These are phyloP conservation scores for Gnathonemus echidnorhynchus DNA, from an alignment of 2,113 vertebrate species.

Conservation along the genomic window DNA sequence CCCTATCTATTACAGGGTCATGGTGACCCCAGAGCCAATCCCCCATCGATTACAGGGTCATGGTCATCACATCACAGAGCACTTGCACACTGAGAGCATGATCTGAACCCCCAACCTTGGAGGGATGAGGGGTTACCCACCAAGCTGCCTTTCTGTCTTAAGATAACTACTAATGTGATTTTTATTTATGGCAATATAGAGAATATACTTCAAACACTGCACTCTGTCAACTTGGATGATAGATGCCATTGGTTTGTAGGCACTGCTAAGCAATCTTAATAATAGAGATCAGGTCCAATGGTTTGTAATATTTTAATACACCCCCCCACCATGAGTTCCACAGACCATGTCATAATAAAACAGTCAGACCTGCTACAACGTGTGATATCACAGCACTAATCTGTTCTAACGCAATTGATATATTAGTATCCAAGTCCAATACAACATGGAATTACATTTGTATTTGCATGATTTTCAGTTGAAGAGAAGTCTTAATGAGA, in stretches of 20 bases:
- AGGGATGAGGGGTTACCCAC: neutral
- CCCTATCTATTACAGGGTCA: no score
- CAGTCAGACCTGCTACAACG: neutral
- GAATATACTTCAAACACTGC: neutral
- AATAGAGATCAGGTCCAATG: neutral
- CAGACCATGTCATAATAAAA: neutral
- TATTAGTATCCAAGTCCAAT: neutral
- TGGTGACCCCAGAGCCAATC: no score
- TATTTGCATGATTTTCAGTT: neutral
- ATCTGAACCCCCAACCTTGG: neutral
- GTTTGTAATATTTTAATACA: neutral
- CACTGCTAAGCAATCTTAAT: neutral
- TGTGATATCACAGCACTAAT: neutral
- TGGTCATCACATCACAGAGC: neutral
- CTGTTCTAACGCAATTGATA: neutral
- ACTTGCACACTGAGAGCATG: neutral
- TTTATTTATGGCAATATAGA: neutral
- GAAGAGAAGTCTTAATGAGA: neutral
- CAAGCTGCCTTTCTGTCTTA: neutral
- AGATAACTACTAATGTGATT: neutral
- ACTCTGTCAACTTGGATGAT: neutral
- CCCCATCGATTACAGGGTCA: no score
- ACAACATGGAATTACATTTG: neutral
- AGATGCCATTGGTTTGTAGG: neutral
- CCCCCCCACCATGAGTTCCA: neutral